Evolutionary conservation across 2,888 invertebrate genomes (phyloP), one percentile per base, ranked within the genome.

Genomic region (Rhopalosiphum nymphaeae): DNA sequence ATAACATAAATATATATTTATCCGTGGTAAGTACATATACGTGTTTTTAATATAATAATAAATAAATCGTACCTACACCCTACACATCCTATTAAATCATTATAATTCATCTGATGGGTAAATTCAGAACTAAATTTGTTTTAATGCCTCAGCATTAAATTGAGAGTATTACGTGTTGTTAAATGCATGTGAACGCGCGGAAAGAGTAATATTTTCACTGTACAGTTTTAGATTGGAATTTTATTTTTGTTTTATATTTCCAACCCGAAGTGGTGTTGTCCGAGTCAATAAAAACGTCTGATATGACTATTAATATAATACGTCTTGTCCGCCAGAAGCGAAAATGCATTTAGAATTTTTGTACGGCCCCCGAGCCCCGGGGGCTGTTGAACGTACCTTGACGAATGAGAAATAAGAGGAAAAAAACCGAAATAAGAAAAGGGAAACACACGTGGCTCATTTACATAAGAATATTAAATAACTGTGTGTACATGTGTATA

Each of bases 281-380:
- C 89, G 61, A 84, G 89, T 93, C 93, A 89, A 93, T 89, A 93
- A 93, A 93, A 93, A 89, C 93, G 93, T 85, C 93, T 57, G 57
- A 93, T 93, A 93, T 93, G 89, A 93, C 84, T 93, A 93, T 93
- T 93, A 93, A 93, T 89, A 84, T 87, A 44, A n/a, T 88, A 78
- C 92, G 88, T 78, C 29, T 78, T 25, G 89, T 89, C 93, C 46
- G 89, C 88, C 84, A 11, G 93, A 44, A 57, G 89, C 93, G 46
- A 89, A 89, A 89, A 89, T n/a, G 93, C 89, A 61, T 93, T 93
- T 89, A 84, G 84, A 85, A 57, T 90, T 57, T 90, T 16, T 89
- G 44, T 93, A 57, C 93, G 53, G 46, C 78, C 85, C 29, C 88
- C 16, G 61, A 49, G 61, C 93, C 89, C 57, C 84, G 93, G 89